Base-by-base conservation (phyloP, 2,113 vertebrate species). In the Eulemur rufifrons region DNA sequence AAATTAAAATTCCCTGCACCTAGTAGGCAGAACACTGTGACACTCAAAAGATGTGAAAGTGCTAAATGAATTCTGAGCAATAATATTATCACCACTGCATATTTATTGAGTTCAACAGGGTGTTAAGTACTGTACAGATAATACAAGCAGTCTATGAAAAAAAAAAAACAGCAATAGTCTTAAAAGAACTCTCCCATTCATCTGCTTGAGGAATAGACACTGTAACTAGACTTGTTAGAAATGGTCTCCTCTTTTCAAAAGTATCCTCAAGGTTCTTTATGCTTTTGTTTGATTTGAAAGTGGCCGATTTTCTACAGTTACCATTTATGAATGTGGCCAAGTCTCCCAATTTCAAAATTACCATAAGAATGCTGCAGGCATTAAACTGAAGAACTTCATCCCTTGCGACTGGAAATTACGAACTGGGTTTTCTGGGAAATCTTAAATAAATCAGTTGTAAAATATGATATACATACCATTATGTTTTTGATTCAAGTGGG, bases 1-100 rank as follows among this genome's bases (percentile, higher is more conserved):
- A 97, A 89, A 97, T 97, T 97, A 96, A 96, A 96, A 98, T 97
- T 97, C 94, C 47, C 86, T 64, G 47, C 86, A 95, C 96, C 94
- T 96, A 91, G 84, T 93, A 94, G 92, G 93, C 94, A 97, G 95
- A 95, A 90, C 88, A 95, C 13, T 87, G 86, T 47, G 92, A 95
- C 50, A 80, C 82, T 96, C 88, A 83, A 88, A 97, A 93, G 93
- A 95, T 45, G 63, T 91, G 77, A 78, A 94, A 93, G 93, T 76
- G 69, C 88, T 93, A 96, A 97, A 90, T 71, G 93, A 95, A 91
- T 96, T 97, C 95, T 64, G 77, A 97, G 97, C 91, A 96, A 96
- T 95, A 95, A 95, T 96, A 91, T 97, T 97, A 97, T 92, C 94
- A 96, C 29, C 73, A 50, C 54, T 76, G 88, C 92, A 93, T 94